Evolutionary conservation across 2,113 vertebrate species (phyloP), one percentile per base, ranked within the genome.

Genomic region (Uropsilus gracilis): DNA sequence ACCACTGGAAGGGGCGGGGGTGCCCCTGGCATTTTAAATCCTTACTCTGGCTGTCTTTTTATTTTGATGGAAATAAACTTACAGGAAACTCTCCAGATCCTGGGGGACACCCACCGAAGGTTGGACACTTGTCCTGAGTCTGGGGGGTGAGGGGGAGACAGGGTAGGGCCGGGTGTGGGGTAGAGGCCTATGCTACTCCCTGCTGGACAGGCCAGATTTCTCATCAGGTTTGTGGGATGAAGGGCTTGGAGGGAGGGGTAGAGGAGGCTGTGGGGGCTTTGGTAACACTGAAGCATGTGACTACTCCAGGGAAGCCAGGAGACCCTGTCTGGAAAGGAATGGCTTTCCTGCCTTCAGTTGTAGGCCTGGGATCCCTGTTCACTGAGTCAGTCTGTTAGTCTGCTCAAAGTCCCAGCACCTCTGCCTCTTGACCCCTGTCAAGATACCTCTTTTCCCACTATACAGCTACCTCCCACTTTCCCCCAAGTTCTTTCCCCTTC

Each of bases 21-120:
- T 84, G 59, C 75, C 68, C 34, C 61, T 59, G 69, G 39, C 59
- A 37, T 96, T 92, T 80, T 34, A 92, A 94, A 95, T 37, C 34
- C 75, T 82, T 48, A 24, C 30, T 81, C 77, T 92, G 59, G 71
- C 84, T 96, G 13, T 84, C 59, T 82, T 95, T 94, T 95, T 89
- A 91, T 96, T 96, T 94, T 94, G 82, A 94, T 86, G 91, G 83
- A 95, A 94, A 94, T 89, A 86, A 83, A 97, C 30, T 69, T 55
- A 84, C 46, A 86, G 86, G 86, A 96, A 94, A 83, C 32, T 82
- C 22, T 93, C 63, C 92, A 86, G 83, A 88, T 78, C 69, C 82
- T 42, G 32, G 9, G 57, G 82, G 83, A n/a, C 24, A 64, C 75
- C 42, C 39, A 94, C 83, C 92, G 66, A 86, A 89, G 95, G 93